phyloP scores from a whole-genome alignment of 2,113 vertebrate genomes.

The Cryptomyrus ogoouensis region DNA sequence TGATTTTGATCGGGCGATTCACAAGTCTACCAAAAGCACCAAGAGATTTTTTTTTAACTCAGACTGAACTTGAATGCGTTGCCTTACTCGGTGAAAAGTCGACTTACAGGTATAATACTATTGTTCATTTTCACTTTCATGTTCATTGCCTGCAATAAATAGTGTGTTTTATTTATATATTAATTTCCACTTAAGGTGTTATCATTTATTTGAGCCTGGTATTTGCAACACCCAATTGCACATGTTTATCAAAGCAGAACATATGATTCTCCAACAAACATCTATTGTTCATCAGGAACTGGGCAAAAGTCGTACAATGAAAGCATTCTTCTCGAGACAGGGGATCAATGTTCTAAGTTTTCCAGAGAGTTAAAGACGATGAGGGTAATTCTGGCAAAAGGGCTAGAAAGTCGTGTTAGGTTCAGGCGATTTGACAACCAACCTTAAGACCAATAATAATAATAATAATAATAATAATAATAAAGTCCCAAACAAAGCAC shows the following conservation, averaged over 20 bases:
- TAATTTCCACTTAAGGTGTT: not conserved
- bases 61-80: not conserved
- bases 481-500: not conserved
- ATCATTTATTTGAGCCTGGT: not conserved
- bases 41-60: not conserved
- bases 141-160: not conserved
- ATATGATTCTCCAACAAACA: conserved; percentile 11
- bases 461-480: not conserved
- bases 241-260: conserved; percentile 10
- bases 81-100: not conserved
- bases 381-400: not conserved
- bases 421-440: not conserved
- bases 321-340: not conserved
- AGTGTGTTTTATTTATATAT: not conserved
- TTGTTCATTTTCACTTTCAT: not conserved
- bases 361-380: not conserved
- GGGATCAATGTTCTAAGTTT: conserved; percentile 16
- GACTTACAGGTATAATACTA: not conserved
- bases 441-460: not conserved
- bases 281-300: conserved; percentile 12
- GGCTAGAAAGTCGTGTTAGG: not conserved
- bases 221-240: conserved; percentile 1
- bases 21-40: not conserved
- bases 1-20: not conserved
- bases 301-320: not conserved